Evolutionary conservation across 2,888 invertebrate genomes (phyloP).

Genomic region (Ommatoiulus sabulosus): DNA sequence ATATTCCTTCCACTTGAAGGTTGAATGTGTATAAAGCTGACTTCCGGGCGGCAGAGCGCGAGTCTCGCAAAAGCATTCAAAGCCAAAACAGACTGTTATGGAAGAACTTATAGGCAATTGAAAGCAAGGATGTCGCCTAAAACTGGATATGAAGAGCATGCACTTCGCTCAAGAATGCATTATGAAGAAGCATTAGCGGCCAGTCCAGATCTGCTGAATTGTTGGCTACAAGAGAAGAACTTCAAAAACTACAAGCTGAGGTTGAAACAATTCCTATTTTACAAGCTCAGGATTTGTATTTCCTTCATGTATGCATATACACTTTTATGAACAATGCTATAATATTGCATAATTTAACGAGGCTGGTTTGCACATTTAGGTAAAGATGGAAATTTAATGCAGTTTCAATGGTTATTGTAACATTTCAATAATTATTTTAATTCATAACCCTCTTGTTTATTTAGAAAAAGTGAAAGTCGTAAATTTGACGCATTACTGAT

Average conservation of each 20-base stretch:
- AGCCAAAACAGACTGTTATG: not conserved
- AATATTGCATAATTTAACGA: no score
- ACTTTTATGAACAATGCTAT: no score
- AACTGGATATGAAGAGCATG: not conserved
- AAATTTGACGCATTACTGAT: no score
- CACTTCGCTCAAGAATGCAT: no score
- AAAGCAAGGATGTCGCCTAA: not conserved
- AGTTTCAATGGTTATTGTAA: not conserved
- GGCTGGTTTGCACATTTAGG: no score
- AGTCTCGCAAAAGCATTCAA: not conserved
- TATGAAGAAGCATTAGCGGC: not conserved
- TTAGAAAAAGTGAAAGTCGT: no score
- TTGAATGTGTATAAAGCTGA: constrained; percentile 44
- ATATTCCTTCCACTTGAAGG: not conserved
- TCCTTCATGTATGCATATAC: no score
- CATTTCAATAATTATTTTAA: no score
- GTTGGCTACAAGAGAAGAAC: not conserved
- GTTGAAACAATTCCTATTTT: constrained; percentile 35
- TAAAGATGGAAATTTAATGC: no score
- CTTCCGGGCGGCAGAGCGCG: constrained; percentile 32
- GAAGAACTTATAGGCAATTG: not conserved
- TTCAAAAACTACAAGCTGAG: not conserved
- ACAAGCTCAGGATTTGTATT: constrained; percentile 5
- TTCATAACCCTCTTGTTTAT: no score
- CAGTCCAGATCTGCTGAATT: not conserved